Conservation (phyloP, 1,140 invertebrate species). For the Spodoptera litura region DNA sequence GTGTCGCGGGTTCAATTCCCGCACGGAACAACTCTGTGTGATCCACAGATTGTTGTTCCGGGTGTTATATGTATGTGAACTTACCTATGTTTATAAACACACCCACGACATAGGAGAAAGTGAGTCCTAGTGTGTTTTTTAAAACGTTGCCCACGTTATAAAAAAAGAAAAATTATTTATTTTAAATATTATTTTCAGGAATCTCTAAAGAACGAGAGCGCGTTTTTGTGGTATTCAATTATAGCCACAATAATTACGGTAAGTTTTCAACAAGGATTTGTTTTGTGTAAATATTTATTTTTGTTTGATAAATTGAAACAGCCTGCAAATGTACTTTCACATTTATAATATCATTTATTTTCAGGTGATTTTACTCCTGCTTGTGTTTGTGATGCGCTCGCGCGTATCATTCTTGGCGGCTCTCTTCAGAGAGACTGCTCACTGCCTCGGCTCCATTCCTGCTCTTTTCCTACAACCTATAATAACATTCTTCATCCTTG, state of each 20-base stretch:
- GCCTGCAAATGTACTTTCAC: too few relatives aligned
- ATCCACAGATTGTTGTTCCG: too few relatives aligned
- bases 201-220: constrained; percentile 94
- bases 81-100: too few relatives aligned
- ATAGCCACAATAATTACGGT: constrained; percentile 95
- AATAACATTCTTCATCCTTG: constrained; percentile 92
- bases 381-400: constrained; percentile 93
- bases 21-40: too few relatives aligned
- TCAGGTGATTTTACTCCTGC: constrained; percentile 92
- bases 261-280: constrained; percentile 65
- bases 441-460: constrained; percentile 93
- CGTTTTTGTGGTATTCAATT: constrained; percentile 94
- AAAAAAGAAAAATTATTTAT: too few relatives aligned
- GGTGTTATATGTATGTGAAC: too few relatives aligned
- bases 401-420: constrained; percentile 92
- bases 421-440: constrained; percentile 95
- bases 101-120: too few relatives aligned
- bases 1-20: too few relatives aligned
- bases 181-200: constrained; percentile 87
- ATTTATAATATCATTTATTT: constrained; percentile 61
- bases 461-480: constrained; percentile 95
- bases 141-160: too few relatives aligned
- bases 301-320: too few relatives aligned
- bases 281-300: too few relatives aligned
- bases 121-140: too few relatives aligned